phyloP scores from a whole-genome alignment of 2,888 invertebrate species.

The Tortrix viridana region DNA sequence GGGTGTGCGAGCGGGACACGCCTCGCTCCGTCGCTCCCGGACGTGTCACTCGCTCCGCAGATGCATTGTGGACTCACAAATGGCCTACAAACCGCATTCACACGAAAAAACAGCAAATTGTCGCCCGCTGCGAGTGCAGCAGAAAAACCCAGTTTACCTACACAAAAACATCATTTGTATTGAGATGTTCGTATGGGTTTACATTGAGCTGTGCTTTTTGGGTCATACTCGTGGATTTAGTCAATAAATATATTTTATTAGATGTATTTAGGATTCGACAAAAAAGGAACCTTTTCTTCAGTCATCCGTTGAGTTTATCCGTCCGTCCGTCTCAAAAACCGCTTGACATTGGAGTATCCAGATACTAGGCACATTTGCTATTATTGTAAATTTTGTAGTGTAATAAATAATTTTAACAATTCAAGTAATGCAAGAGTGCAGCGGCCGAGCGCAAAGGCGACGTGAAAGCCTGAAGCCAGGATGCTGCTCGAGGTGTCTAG shows the following conservation, averaged over 20 bases:
- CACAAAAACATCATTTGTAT: slow-evolving; percentile 15
- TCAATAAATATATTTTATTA: slow-evolving; percentile 41
- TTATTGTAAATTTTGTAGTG: no score
- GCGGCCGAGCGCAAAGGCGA: no score
- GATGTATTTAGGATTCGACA: neutral
- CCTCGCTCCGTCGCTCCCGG: slow-evolving; percentile 2
- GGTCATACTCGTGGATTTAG: slow-evolving; percentile 46
- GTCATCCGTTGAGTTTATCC: no score
- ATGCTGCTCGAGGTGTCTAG: no score
- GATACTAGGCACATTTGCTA: no score
- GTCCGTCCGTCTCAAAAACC: no score
- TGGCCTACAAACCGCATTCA: slow-evolving; percentile 67
- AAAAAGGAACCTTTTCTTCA: no score
- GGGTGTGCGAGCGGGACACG: no score
- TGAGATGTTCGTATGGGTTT: neutral
- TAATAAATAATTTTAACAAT: no score
- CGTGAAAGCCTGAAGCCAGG: no score
- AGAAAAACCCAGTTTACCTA: slow-evolving; percentile 41
- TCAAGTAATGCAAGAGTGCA: no score
- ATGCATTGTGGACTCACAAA: slow-evolving; percentile 36
- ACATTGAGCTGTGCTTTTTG: neutral
- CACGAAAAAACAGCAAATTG: slow-evolving; percentile 42
- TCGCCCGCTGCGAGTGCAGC: slow-evolving; percentile 37
- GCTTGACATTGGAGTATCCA: no score
- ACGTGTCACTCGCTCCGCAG: neutral